These are phyloP conservation scores for Emydura subglobosa DNA, from an alignment of 2,113 vertebrate genomes.

Conservation along the genomic window DNA sequence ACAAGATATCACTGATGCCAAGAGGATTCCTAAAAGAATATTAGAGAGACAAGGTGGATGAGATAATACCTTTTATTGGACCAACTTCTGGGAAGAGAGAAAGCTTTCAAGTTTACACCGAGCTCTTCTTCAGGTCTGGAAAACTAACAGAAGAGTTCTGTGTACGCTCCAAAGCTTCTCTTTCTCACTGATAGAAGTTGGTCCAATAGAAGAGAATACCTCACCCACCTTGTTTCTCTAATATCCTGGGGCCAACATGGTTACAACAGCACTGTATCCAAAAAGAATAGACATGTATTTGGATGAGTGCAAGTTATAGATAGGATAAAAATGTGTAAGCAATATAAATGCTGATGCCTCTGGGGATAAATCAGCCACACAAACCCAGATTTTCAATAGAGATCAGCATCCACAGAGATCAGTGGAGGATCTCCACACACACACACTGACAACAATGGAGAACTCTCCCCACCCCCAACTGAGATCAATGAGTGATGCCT, in stretches of 20 bases:
- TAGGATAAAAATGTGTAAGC: neutral
- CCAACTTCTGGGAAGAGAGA: too few species aligned
- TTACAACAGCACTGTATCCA: neutral
- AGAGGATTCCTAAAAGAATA: neutral
- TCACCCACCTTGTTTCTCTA: too few species aligned
- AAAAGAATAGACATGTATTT: neutral
- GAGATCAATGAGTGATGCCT: neutral
- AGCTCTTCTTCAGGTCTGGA: too few species aligned
- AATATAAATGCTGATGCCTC: neutral
- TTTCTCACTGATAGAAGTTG: too few species aligned
- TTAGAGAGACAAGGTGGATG: too few species aligned
- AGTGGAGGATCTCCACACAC: neutral
- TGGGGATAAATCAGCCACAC: neutral
- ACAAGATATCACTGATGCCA: neutral
- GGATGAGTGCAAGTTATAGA: neutral
- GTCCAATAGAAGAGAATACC: too few species aligned
- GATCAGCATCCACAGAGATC: neutral
- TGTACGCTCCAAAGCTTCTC: too few species aligned
- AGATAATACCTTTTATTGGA: too few species aligned
- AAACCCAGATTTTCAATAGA: neutral
- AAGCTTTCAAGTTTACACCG: too few species aligned
- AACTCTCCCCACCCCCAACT: neutral
- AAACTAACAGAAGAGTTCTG: too few species aligned
- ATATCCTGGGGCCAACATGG: too few species aligned
- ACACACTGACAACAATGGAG: neutral